Evolutionary conservation across 2,113 vertebrate species (phyloP), one percentile per base, ranked within the genome.

Genomic region (Geococcyx californianus): DNA sequence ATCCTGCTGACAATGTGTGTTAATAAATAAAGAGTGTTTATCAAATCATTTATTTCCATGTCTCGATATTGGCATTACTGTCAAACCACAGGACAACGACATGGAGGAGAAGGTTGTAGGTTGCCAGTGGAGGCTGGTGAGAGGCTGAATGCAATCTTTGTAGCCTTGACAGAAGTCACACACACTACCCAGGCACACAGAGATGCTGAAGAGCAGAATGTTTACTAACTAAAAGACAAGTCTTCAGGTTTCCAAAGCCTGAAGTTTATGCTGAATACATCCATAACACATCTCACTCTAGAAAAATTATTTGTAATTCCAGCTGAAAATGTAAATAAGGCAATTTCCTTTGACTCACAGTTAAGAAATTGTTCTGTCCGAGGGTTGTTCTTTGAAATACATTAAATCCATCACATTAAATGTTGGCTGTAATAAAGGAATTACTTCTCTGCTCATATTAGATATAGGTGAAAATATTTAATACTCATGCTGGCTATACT

Each of bases 291-390:
- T 7, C 45, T 66, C 6, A 2, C 52, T 60, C 29, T 68, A n/a
- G n/a, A 5, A 75, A 96, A 89, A 89, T 52, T 52, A 31, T 63
- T 52, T 36, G 76, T 68, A 19, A 58, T 88, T 66, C 91, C 87
- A 91, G 59, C 44, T 96, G 86, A 28, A 96, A 94, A 94, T 78
- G 76, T 88, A 89, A 90, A 87, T 94, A 94, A 94, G 67, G 80
- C 80, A 95, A 95, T 96, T 95, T 95, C 45, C 84, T 93, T 87
- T 96, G 89, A 83, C 87, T 97, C 68, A 68, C 44, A 94, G 80
- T 66, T 91, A 90, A 72, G 59, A 78, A 70, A 20, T 69, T 88
- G 58, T 94, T 97, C 86, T 90, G 79, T 90, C 82, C 95, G 94
- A 91, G 25, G 33, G 25, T 29, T 77, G 33, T 73, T 94, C 70